These are phyloP conservation scores for Lypha dubia DNA, from an alignment of 2,888 invertebrate genomes.

Conservation along the genomic window DNA sequence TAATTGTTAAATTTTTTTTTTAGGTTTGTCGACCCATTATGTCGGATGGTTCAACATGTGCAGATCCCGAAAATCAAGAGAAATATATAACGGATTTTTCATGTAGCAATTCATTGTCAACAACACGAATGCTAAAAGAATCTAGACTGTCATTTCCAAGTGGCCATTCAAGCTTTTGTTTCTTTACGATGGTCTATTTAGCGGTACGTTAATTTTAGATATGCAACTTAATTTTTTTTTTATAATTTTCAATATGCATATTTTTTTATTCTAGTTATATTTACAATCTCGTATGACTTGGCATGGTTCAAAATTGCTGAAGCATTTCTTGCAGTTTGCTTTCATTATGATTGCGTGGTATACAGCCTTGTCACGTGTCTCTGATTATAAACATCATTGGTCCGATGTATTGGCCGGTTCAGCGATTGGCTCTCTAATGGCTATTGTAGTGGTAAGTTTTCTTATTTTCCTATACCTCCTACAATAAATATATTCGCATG, in stretches of 20 bases:
- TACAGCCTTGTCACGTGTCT: slow-evolving; percentile 94
- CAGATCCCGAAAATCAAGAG: slow-evolving; percentile 85
- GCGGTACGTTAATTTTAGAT: slow-evolving; percentile 86
- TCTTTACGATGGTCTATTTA: slow-evolving; percentile 93
- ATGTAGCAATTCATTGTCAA: slow-evolving; percentile 85
- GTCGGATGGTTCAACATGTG: slow-evolving; percentile 84
- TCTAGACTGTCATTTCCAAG: slow-evolving; percentile 95
- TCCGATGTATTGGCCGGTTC: slow-evolving; percentile 96
- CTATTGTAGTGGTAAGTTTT: slow-evolving; percentile 88
- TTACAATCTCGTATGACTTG: slow-evolving; percentile 93
- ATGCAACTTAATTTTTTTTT: not conserved
- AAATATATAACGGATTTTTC: slow-evolving; percentile 89
- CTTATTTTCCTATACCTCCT: not conserved
- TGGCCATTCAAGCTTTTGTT: slow-evolving; percentile 95
- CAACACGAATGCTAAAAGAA: slow-evolving; percentile 87
- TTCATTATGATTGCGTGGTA: slow-evolving; percentile 92
- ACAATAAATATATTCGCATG: too few species aligned
- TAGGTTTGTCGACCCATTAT: slow-evolving; percentile 91
- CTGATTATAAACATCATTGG: slow-evolving; percentile 99
- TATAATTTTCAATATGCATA: too few species aligned
- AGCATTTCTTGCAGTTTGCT: slow-evolving; percentile 92
- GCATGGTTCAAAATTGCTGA: slow-evolving; percentile 90
- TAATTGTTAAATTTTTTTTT: too few species aligned
- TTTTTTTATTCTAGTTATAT: slow-evolving; percentile 88
- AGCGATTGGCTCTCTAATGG: slow-evolving; percentile 87